Evolutionary conservation across 2,797 vertebrate genomes (phyloP), one percentile per base, ranked within the genome.

Genomic region (Anolis apletophallus): DNA sequence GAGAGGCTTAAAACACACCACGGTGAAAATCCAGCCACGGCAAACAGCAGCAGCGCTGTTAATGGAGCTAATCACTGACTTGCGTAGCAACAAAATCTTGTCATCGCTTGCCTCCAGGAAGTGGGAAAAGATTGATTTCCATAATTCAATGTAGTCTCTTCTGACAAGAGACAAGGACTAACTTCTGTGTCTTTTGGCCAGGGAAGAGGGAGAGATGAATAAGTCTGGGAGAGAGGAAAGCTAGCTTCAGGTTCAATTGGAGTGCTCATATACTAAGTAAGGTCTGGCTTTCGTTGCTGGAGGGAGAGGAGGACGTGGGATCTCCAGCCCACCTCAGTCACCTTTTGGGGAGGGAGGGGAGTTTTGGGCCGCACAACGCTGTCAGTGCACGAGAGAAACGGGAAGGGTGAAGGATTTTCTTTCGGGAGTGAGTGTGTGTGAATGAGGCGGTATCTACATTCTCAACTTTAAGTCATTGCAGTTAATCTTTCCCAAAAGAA

Each of bases 1-100:
- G 97, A 97, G 97, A 97, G 96, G 97, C 97, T 97, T 97, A 97
- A 97, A 97, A 97, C 97, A 97, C 97, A 98, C 97, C 97, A 97
- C 97, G 96, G 97, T 97, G 97, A 96, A 95, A 97, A 96, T 95
- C 96, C 96, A 96, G 96, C 97, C 96, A 91, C 95, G 94, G 96
- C 95, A 92, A 91, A 90, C 92, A 89, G 93, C 95, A 88, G 96
- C 95, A 93, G 96, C 88, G 94, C 96, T 94, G 93, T 91, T 80
- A 91, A 94, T 88, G 88, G 86, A 90, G 97, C 97, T 96, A 96
- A 97, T 96, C 95, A 95, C 94, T 95, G 96, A 95, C 93, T 92
- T 91, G 91, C 90, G 74, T 92, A 89, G 94, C 81, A 84, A 73
- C 81, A 91, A 94, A 93, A 94, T 93, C 93, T 87, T 91, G 93